Percentiles rank a stretch among this genome's conserved stretches.
phyloP scores from a whole-genome alignment of 2,113 vertebrate genomes.

The Calidris pygmaea region DNA sequence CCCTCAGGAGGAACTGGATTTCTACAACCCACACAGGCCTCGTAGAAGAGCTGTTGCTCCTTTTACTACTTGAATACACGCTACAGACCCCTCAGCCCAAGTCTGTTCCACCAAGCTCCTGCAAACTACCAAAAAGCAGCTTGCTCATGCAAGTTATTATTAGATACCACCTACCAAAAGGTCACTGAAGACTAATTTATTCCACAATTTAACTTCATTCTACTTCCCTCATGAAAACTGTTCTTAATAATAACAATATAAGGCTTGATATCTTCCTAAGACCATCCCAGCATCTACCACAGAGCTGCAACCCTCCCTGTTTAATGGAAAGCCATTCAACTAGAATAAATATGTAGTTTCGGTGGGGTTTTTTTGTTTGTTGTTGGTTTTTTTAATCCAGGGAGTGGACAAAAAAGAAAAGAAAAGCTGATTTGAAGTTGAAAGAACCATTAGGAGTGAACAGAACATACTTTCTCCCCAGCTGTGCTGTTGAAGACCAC shows the following conservation, averaged over 20 bases:
- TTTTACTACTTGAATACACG: not conserved
- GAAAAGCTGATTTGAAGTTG: not conserved
- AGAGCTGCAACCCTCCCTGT: not conserved
- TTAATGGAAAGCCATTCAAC: not conserved
- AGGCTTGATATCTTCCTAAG: not conserved
- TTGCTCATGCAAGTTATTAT: not conserved
- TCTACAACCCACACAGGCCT: not conserved
- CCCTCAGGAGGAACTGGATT: not conserved
- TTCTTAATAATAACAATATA: not conserved
- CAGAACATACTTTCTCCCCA: not conserved
- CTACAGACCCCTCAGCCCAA: not conserved
- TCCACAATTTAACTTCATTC: not conserved
- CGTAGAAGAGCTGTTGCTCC: accelerated
- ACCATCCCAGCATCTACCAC: not conserved
- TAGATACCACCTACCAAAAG: not conserved
- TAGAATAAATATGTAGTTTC: not conserved
- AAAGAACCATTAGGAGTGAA: not conserved
- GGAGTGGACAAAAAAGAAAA: not conserved
- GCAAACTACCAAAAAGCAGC: not conserved
- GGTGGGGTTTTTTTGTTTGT: too few species aligned
- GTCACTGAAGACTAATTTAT: not conserved
- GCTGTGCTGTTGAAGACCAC: not conserved
- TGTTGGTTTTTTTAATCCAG: too few species aligned
- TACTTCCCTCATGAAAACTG: not conserved
- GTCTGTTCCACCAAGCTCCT: not conserved